Evolutionary conservation across 2,888 invertebrate genomes (phyloP).

Genomic region (Lobophora halterata): DNA sequence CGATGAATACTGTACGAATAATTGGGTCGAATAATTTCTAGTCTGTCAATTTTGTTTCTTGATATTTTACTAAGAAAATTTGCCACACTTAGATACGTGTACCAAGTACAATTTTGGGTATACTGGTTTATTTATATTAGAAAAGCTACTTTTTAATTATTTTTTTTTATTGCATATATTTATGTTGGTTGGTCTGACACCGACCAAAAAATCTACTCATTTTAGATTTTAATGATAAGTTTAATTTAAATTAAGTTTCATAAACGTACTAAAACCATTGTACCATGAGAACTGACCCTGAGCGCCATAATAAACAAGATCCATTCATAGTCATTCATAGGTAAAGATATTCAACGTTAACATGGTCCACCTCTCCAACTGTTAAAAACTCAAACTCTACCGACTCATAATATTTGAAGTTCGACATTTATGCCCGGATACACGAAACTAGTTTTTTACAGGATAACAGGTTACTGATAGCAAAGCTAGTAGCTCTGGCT

Average conservation of each 20-base stretch:
- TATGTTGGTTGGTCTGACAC: no score
- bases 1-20: constrained; percentile 4
- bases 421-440: no score
- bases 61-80: not conserved
- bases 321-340: constrained; percentile 6
- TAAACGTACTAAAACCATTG: constrained; percentile 17
- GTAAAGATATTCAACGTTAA: no score
- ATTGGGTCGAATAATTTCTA: constrained; percentile 15
- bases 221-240: constrained; percentile 1
- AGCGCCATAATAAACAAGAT: constrained; percentile 17
- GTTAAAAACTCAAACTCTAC: not conserved
- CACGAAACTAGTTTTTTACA: no score
- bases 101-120: no score
- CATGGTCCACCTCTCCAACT: no score
- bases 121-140: no score
- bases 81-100: not conserved
- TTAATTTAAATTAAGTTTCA: constrained; percentile 1
- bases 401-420: constrained; percentile 10
- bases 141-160: no score
- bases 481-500: no score
- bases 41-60: constrained; percentile 8
- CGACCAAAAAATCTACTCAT: no score
- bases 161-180: no score
- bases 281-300: constrained; percentile 23
- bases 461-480: no score